These are phyloP conservation scores for Ceraclea dissimilis DNA, from an alignment of 2,888 invertebrate genomes.

Conservation along the genomic window DNA sequence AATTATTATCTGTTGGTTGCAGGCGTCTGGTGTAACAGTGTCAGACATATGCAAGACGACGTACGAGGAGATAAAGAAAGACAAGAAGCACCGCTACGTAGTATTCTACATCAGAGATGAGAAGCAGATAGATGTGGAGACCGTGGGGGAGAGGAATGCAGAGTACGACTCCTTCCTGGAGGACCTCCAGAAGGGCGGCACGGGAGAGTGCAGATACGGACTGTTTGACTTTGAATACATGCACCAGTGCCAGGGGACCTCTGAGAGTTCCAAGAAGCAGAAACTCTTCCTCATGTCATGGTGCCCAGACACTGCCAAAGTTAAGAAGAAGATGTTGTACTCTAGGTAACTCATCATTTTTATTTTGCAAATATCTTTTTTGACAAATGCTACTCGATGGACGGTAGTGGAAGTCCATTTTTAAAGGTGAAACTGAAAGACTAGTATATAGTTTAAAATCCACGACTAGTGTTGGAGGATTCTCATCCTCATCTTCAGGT, in stretches of 20 bases:
- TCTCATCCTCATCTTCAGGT: too few relatives aligned
- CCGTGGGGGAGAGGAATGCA: slow-evolving; percentile 81
- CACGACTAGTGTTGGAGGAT: too few relatives aligned
- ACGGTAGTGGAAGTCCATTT: too few relatives aligned
- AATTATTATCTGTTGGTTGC: too few relatives aligned
- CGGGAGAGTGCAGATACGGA: slow-evolving; percentile 94
- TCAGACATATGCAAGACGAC: slow-evolving; percentile 91
- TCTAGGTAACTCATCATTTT: slow-evolving; percentile 46
- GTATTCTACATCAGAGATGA: slow-evolving; percentile 95
- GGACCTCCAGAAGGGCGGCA: slow-evolving; percentile 85
- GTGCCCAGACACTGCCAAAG: slow-evolving; percentile 97
- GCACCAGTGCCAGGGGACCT: slow-evolving; percentile 94
- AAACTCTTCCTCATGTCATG: slow-evolving; percentile 97
- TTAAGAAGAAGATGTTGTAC: slow-evolving; percentile 81
- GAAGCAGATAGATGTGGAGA: slow-evolving; percentile 92
- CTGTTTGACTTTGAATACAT: slow-evolving; percentile 97
- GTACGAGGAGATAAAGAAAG: slow-evolving; percentile 96
- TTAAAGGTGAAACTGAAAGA: too few relatives aligned
- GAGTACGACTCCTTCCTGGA: slow-evolving; percentile 92
- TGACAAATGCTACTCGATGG: not conserved
- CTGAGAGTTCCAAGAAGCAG: slow-evolving; percentile 95
- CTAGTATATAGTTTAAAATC: too few relatives aligned
- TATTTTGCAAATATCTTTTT: not conserved
- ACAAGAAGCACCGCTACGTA: slow-evolving; percentile 94
- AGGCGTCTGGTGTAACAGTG: slow-evolving; percentile 96